Evolutionary conservation across 2,113 vertebrate species (phyloP), one percentile per base, ranked within the genome.

Genomic region (Pogonocichla stellata): DNA sequence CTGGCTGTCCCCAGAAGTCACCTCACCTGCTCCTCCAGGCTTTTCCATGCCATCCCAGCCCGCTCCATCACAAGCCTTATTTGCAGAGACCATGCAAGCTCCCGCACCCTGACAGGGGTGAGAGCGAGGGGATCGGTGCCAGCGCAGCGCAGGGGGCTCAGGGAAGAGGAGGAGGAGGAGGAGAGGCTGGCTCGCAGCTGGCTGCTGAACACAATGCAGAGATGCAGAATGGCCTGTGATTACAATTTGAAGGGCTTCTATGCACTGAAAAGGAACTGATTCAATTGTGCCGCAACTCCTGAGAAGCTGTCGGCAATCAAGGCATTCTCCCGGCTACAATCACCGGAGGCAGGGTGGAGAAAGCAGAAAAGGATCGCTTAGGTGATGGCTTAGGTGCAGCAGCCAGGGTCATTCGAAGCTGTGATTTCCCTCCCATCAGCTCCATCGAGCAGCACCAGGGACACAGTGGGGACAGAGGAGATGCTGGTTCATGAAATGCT

Each of bases 301-400:
- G 86, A 92, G 85, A 92, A 93, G 96, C 96, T 98, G 97, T 97
- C 80, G 66, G 97, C 97, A 98, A 98, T 98, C 97, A 98, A 95
- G 96, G 86, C 91, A 13, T 67, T 88, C 88, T 96, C 74, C 64
- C 9, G 7, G 4, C 88, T 61, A 71, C 95, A 96, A 92, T 97
- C 96, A 91, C 33, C 12, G 1, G 94, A 73, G 67, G 64, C 85
- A 73, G 71, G 71, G 69, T 2, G 14, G 18, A 83, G 48, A 80
- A 84, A 48, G 58, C 53, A 22, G 57, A 22, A 7, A 62, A 86
- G 70, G 11, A 47, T 9, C 36, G 58, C 45, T 38, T 13, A 87
- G 69, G 86, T 85, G 80, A 95, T 18, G 73, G 84, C 58, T 45
- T 8, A 95, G 96, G 94, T 93, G 60, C 24, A 14, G 65, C 77